Percentiles rank a stretch among this genome's conserved stretches.
Evolutionary conservation across 1,140 invertebrate species (phyloP).

Genomic region (Acromyrmex echinatior): DNA sequence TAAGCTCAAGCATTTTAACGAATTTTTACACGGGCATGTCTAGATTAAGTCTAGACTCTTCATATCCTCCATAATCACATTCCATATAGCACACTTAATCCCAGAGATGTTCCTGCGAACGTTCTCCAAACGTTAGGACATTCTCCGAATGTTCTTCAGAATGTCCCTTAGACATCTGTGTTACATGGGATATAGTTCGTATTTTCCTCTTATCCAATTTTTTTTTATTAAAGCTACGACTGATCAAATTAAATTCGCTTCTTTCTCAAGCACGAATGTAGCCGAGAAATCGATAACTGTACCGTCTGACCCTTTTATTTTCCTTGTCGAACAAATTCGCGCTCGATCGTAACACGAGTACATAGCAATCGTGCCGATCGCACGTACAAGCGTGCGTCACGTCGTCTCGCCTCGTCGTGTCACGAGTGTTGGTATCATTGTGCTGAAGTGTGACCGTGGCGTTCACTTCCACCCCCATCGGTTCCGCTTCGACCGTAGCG

Average conservation of each 20-base stretch:
- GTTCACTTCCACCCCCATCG: conserved; percentile 17
- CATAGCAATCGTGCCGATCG: conserved; percentile 58
- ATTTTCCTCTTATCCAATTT: not conserved
- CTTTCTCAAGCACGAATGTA: not conserved
- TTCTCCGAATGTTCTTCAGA: too few relatives aligned
- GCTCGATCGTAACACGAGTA: conserved; percentile 35
- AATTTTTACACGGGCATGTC: not conserved
- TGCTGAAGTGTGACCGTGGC: not conserved
- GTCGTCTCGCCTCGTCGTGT: conserved; percentile 71
- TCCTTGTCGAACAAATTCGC: conserved; percentile 9
- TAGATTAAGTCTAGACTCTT: not conserved
- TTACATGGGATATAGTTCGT: not conserved
- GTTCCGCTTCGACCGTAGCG: conserved; percentile 20
- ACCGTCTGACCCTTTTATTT: conserved; percentile 2
- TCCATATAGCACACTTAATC: too few relatives aligned
- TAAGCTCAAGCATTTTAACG: not conserved
- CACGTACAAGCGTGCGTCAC: conserved; percentile 72
- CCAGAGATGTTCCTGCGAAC: too few relatives aligned
- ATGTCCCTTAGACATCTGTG: too few relatives aligned
- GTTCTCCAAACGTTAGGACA: too few relatives aligned
- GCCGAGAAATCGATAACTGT: not conserved
- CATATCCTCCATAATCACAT: not conserved
- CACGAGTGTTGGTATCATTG: conserved; percentile 62
- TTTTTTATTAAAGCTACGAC: not conserved
- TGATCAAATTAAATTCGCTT: not conserved